Evolutionary conservation across 2,888 invertebrate species (phyloP).

Genomic region (Xestia rhomboidea): DNA sequence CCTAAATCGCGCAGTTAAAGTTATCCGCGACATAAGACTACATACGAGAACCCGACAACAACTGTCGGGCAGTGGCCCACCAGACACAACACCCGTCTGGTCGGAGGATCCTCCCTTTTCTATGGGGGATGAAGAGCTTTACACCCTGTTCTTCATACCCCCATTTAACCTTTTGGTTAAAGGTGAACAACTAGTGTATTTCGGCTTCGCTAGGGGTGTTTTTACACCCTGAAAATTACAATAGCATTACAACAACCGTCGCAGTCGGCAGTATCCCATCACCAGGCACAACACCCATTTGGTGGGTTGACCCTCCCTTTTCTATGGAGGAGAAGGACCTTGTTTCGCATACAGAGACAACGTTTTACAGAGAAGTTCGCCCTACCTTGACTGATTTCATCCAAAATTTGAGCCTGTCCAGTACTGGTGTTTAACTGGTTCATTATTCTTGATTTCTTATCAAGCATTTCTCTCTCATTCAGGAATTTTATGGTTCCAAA

Average conservation of each 20-base stretch:
- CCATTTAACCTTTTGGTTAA: no score
- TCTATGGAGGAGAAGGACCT: neutral
- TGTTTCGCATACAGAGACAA: neutral
- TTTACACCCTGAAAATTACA: no score
- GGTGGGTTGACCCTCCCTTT: neutral
- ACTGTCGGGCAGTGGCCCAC: no score
- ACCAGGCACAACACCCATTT: neutral
- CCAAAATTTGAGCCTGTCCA: slow-evolving; percentile 26
- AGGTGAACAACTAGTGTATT: neutral
- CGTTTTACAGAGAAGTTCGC: neutral
- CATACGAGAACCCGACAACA: no score
- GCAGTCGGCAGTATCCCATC: neutral
- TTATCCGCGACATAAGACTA: no score
- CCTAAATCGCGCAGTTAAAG: no score
- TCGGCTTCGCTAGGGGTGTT: neutral
- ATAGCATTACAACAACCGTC: neutral
- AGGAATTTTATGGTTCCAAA: neutral
- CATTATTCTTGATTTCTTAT: slow-evolving; percentile 13
- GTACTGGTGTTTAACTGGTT: neutral
- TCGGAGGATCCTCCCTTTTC: no score
- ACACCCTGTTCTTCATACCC: no score
- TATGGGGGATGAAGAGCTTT: no score
- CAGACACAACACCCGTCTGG: no score
- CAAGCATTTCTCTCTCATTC: neutral
- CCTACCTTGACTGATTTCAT: slow-evolving; percentile 35